Conservation (phyloP, 2,797 vertebrate species). For the Bovichtus diacanthus region DNA sequence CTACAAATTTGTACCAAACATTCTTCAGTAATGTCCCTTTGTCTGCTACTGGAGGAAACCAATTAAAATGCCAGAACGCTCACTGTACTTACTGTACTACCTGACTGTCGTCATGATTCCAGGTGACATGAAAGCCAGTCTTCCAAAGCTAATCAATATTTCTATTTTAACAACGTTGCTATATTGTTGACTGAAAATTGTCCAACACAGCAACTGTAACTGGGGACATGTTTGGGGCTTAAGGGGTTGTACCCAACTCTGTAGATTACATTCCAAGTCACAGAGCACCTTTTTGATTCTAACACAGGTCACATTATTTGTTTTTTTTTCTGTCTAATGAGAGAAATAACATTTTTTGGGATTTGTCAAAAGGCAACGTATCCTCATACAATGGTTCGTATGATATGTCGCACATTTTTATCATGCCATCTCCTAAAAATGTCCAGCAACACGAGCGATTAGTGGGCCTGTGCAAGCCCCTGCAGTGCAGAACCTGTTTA, state of each 20-base stretch:
- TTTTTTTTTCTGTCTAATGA: too few relatives aligned
- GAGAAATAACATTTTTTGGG: too few relatives aligned
- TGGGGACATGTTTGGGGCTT: too few relatives aligned
- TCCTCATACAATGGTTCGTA: neutral
- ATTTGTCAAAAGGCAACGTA: neutral
- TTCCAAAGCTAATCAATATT: neutral
- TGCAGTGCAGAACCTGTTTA: neutral
- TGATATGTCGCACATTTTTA: neutral
- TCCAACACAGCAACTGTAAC: too few relatives aligned
- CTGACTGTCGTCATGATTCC: neutral
- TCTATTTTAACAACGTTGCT: neutral
- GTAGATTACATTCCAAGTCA: too few relatives aligned
- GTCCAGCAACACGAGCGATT: too few relatives aligned
- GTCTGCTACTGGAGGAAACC: constrained; percentile 54
- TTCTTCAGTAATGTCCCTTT: constrained; percentile 55
- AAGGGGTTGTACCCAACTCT: too few relatives aligned
- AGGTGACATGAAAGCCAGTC: neutral
- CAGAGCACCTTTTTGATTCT: too few relatives aligned
- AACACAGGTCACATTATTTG: too few relatives aligned
- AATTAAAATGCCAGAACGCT: constrained; percentile 14
- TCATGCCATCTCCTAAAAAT: too few relatives aligned
- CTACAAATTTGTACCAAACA: constrained; percentile 59
- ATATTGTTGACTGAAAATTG: too few relatives aligned
- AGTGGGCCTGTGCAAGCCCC: neutral
- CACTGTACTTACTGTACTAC: neutral